Percentiles rank a stretch among this genome's conserved stretches.
phyloP scores from a whole-genome alignment of 2,797 vertebrate genomes.

The Myiothlypis chrysogaster region DNA sequence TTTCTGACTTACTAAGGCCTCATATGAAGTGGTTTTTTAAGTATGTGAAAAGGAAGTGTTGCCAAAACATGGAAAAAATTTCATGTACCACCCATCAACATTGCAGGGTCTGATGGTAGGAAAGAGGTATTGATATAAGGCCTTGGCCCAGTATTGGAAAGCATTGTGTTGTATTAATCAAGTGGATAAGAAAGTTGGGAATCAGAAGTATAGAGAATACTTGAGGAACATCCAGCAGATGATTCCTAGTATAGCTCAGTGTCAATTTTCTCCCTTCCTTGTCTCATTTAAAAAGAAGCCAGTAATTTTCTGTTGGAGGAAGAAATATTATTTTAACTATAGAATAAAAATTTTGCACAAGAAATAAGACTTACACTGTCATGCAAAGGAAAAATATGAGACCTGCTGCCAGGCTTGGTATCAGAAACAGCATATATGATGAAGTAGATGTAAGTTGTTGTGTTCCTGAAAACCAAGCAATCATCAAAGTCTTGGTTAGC shows the following conservation, averaged over 20 bases:
- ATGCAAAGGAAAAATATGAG: background rate
- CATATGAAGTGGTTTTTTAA: background rate
- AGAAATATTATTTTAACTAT: background rate
- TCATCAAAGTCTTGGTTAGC: background rate
- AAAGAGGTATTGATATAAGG: rapidly evolving
- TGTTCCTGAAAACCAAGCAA: conserved; percentile 26
- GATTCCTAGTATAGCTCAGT: background rate
- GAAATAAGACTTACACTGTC: conserved; percentile 5
- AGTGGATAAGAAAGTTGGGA: background rate
- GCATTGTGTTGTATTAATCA: background rate
- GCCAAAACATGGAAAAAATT: background rate
- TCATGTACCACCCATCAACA: background rate
- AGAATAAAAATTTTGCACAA: background rate
- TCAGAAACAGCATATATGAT: background rate
- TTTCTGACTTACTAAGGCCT: background rate
- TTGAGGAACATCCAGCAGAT: background rate
- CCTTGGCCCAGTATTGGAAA: background rate
- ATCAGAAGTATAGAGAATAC: background rate
- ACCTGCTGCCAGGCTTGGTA: background rate
- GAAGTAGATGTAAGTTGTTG: background rate
- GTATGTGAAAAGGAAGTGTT: background rate
- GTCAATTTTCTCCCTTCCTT: rapidly evolving
- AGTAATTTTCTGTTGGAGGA: background rate
- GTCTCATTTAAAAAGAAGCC: background rate
- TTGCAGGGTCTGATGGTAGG: background rate